Conservation (phyloP, 2,888 invertebrate species). For the Antheraea assamensis region DNA sequence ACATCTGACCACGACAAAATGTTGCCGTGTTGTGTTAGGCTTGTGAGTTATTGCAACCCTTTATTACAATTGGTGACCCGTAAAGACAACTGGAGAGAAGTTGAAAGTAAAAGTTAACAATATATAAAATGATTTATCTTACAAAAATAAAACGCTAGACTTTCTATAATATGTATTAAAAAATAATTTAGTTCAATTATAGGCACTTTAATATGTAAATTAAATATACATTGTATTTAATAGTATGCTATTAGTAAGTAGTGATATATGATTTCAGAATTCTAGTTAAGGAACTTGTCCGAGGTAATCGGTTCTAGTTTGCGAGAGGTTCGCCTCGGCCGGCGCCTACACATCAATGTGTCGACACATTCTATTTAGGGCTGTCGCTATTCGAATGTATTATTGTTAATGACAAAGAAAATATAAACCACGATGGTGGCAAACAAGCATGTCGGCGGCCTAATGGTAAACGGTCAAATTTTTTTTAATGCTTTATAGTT, state of each 20-base stretch:
- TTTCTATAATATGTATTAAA: not conserved
- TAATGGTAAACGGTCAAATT: too few species aligned
- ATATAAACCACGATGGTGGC: too few species aligned
- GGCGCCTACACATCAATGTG: slow-evolving; percentile 22
- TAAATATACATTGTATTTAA: not conserved
- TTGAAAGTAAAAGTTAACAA: not conserved
- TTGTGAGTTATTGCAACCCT: too few species aligned
- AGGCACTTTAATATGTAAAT: not conserved
- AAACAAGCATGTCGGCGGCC: too few species aligned
- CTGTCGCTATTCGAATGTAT: not conserved
- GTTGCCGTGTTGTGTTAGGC: too few species aligned
- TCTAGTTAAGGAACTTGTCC: slow-evolving; percentile 6
- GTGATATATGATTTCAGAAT: slow-evolving; percentile 13
- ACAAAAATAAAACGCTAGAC: not conserved
- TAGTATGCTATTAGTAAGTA: slow-evolving; percentile 6
- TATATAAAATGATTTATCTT: not conserved
- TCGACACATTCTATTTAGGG: slow-evolving; percentile 16
- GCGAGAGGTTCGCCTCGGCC: slow-evolving; percentile 22
- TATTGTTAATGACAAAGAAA: not conserved
- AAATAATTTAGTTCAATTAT: not conserved
- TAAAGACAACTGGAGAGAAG: too few species aligned
- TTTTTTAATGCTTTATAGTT: too few species aligned
- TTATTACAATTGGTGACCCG: too few species aligned
- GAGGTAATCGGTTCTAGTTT: slow-evolving; percentile 15
- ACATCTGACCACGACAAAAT: too few species aligned